Evolutionary conservation across 35 echinoderm and acorn worm species (phyloP), one percentile per base, ranked within the genome.

Genomic region (Amphiura filiformis): DNA sequence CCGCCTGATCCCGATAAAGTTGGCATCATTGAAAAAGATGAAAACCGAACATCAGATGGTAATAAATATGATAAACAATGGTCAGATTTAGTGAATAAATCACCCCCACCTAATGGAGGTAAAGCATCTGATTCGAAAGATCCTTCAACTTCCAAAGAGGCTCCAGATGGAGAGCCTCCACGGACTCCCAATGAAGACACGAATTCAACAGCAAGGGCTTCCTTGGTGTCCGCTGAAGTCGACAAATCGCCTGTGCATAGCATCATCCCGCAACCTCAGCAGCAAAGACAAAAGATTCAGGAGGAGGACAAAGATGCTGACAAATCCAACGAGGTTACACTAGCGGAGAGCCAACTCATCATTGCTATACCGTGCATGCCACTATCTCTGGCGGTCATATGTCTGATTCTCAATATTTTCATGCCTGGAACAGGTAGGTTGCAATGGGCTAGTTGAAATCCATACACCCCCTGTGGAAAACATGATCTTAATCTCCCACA

Each of bases 401-500:
- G 88, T 85, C 57, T 93, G 4, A 15, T 93, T 13, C 61, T 93
- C 39, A 93, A 93, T 61, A 90, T 93, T 80, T 52, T 93, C 34
- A 31, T 90, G 7, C 92, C 92, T 11, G 92, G 92, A 32, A 34
- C 56, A 65, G 92, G 92, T 93, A 86, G 5, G 82, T 90, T n/a
- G n/a, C n/a, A n/a, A n/a, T n/a, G n/a, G n/a, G n/a, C n/a, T n/a
- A n/a, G n/a, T n/a, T n/a, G n/a, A n/a, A n/a, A n/a, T n/a, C n/a
- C n/a, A n/a, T n/a, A n/a, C n/a, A n/a, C n/a, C n/a, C n/a, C n/a
- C n/a, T n/a, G n/a, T n/a, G n/a, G n/a, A n/a, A n/a, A n/a, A n/a
- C n/a, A n/a, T n/a, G n/a, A n/a, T n/a, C n/a, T n/a, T n/a, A n/a
- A n/a, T n/a, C n/a, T n/a, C n/a, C n/a, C n/a, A n/a, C n/a, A n/a